phyloP scores from a whole-genome alignment of 2,888 invertebrate genomes.

The Ganaspis brasiliensis region DNA sequence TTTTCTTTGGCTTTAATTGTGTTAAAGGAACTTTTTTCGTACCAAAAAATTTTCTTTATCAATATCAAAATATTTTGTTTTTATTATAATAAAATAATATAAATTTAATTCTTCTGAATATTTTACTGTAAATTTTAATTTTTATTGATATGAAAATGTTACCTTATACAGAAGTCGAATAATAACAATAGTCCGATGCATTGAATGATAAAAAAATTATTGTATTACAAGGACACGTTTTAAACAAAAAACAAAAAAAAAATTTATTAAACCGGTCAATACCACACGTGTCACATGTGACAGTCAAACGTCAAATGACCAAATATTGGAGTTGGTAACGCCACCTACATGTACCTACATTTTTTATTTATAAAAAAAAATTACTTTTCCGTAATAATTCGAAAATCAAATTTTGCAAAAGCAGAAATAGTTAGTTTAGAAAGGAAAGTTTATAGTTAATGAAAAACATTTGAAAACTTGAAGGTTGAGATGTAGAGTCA shows the following conservation, averaged over 20 bases:
- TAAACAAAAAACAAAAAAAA: background rate
- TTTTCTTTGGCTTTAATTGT: too few relatives aligned
- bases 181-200: background rate
- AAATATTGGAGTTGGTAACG: background rate
- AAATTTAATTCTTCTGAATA: too few relatives aligned
- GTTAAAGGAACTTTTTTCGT: too few relatives aligned
- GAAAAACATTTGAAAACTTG: constrained; percentile 11
- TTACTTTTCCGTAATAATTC: too few relatives aligned
- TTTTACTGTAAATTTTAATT: background rate
- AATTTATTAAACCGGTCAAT: background rate
- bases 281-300: constrained; percentile 24
- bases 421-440: background rate
- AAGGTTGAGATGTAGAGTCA: background rate
- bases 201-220: background rate
- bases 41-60: too few relatives aligned
- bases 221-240: too few relatives aligned
- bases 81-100: too few relatives aligned
- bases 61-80: too few relatives aligned
- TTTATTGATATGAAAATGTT: background rate
- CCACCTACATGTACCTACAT: background rate
- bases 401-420: too few relatives aligned
- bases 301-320: constrained; percentile 17
- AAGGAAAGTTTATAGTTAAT: background rate
- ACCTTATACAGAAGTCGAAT: background rate
- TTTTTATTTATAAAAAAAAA: background rate